A percentile compares a stretch with the other conserved stretches of the same genome.
phyloP scores from a whole-genome alignment of 2,888 invertebrate species.

The Theodoxus fluviatilis region DNA sequence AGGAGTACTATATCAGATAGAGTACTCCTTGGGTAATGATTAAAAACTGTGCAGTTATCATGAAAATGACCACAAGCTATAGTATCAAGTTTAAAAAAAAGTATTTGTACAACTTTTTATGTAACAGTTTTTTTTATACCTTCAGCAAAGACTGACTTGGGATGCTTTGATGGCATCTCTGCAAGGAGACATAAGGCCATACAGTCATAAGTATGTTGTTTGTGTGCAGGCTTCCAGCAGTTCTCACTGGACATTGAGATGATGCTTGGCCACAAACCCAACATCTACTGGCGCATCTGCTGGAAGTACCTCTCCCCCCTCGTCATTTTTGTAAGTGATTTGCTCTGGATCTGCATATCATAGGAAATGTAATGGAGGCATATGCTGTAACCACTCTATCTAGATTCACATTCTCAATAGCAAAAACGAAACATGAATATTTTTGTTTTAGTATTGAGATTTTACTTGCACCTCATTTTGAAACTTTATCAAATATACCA shows the following conservation, averaged over 20 bases:
- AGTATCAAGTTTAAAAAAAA: background rate
- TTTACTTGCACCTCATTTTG: no score
- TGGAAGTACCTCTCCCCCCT: constrained; percentile 60
- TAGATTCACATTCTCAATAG: background rate
- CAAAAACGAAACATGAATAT: no score
- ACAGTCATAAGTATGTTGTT: no score
- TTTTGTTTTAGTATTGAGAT: background rate
- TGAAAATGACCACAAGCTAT: no score
- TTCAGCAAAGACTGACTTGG: background rate
- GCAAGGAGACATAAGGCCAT: no score
- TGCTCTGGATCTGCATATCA: background rate
- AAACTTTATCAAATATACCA: no score
- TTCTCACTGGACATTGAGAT: constrained; percentile 60
- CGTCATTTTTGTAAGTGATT: constrained; percentile 55
- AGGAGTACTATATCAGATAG: background rate
- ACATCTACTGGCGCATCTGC: constrained; percentile 59
- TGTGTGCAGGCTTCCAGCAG: constrained; percentile 52
- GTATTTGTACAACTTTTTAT: background rate
- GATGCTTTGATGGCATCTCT: no score
- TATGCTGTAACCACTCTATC: no score
- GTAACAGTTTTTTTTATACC: background rate
- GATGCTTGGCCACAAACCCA: constrained; percentile 61
- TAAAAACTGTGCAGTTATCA: no score
- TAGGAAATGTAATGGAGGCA: background rate
- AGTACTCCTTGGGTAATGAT: no score